Evolutionary conservation across 2,113 vertebrate species (phyloP).

Genomic region (Thamnaconus septentrionalis): DNA sequence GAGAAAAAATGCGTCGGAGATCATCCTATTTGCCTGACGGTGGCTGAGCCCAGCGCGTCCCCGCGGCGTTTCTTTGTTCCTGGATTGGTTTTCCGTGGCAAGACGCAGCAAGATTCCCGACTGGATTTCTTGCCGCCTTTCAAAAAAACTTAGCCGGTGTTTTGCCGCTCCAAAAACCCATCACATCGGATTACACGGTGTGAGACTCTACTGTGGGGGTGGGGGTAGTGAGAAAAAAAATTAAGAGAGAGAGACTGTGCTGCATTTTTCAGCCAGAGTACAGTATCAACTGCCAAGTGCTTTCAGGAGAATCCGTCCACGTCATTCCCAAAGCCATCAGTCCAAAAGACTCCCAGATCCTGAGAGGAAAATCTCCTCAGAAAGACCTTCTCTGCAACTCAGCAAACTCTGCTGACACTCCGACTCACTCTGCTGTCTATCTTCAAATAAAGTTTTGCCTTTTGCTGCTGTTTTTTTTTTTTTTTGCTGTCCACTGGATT

Average conservation of each 20-base stretch:
- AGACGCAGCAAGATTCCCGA: constrained; percentile 47
- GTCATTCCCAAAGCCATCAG: constrained; percentile 23
- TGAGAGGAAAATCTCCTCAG: constrained; percentile 32
- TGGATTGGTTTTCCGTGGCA: constrained; percentile 47
- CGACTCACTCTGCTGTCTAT: no score
- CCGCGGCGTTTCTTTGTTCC: constrained; percentile 54
- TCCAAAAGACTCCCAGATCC: constrained; percentile 30
- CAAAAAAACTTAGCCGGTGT: constrained; percentile 55
- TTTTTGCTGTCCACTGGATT: no score
- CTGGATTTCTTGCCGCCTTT: constrained; percentile 68
- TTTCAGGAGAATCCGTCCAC: constrained; percentile 32
- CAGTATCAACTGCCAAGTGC: constrained; percentile 34
- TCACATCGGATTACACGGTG: constrained; percentile 70
- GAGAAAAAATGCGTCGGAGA: constrained; percentile 13
- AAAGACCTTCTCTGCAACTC: constrained; percentile 29
- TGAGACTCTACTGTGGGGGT: constrained; percentile 35
- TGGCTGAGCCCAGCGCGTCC: constrained; percentile 30
- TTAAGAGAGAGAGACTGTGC: constrained; percentile 1
- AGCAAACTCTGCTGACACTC: constrained; percentile 9
- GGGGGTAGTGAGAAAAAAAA: constrained; percentile 8
- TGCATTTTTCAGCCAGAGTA: constrained; percentile 47
- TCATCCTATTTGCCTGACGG: constrained; percentile 42
- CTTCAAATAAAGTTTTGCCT: no score
- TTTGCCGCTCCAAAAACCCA: constrained; percentile 64
- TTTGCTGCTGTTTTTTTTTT: no score